Evolutionary conservation across 1,140 invertebrate species (phyloP).

Genomic region (Scaptodrosophila lebanonensis): DNA sequence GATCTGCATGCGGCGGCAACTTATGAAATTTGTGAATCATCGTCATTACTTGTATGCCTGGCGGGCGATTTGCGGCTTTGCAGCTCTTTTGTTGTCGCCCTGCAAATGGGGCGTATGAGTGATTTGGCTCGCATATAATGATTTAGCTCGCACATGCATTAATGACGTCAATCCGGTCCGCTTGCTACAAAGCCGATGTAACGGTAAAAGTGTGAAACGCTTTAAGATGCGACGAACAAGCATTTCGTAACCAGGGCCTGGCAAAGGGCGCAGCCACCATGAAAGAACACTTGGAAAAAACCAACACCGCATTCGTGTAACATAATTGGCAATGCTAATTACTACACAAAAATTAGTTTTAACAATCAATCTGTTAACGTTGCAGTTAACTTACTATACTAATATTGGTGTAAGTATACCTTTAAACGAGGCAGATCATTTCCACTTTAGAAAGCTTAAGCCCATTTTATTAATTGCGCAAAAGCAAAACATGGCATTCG

Average conservation of each 20-base stretch:
- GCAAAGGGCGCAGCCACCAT: constrained; percentile 58
- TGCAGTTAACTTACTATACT: no score
- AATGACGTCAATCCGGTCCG: constrained; percentile 55
- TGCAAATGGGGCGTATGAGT: constrained; percentile 55
- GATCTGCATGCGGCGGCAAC: constrained; percentile 40
- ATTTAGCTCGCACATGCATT: constrained; percentile 49
- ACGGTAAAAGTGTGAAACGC: constrained; percentile 52
- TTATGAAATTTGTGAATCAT: constrained; percentile 64
- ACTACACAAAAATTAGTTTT: no score
- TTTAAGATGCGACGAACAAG: constrained; percentile 5
- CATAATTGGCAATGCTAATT: no score
- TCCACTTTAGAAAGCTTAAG: no score
- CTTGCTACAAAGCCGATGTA: no score
- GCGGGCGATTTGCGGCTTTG: constrained; percentile 25
- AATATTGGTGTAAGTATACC: no score
- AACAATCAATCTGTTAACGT: no score
- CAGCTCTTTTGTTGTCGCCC: neutral
- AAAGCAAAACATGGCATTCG: no score
- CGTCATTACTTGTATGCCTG: constrained; percentile 45
- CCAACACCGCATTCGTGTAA: no score
- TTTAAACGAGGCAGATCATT: no score
- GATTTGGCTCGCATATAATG: constrained; percentile 46
- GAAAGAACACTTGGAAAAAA: no score
- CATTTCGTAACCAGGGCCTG: constrained; percentile 51
- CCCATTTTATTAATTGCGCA: no score